Conservation (phyloP, 2,113 vertebrate genomes). For the Chunga burmeisteri region DNA sequence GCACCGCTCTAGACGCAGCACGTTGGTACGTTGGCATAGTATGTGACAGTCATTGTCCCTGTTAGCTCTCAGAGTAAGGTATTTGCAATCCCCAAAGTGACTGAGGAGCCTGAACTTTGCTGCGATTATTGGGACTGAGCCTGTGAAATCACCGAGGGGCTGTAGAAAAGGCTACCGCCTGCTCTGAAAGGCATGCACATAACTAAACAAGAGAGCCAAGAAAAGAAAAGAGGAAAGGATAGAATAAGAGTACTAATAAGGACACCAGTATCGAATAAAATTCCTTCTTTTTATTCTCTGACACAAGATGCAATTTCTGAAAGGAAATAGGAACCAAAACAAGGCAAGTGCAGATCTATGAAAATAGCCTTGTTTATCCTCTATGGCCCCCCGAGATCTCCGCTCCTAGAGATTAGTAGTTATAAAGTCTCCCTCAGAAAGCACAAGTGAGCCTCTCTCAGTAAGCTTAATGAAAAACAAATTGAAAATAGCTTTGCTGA, state of each 20-base stretch:
- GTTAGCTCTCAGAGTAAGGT: neutral
- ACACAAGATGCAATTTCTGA: neutral
- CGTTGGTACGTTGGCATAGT: neutral
- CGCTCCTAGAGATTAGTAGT: neutral
- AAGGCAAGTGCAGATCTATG: neutral
- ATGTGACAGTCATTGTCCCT: neutral
- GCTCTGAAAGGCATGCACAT: fast-evolving
- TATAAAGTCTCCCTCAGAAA: neutral
- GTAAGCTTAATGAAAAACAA: neutral
- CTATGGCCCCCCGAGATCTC: neutral
- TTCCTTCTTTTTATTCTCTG: neutral
- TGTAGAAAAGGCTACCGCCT: neutral
- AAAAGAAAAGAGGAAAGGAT: neutral
- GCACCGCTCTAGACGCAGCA: neutral
- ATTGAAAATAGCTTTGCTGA: neutral
- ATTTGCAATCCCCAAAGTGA: neutral
- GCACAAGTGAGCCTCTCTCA: neutral
- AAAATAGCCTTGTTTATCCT: neutral
- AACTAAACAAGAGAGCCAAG: neutral
- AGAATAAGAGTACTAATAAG: neutral
- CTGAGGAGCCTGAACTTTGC: neutral
- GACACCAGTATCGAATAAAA: neutral
- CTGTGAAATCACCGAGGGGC: neutral
- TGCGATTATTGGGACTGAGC: neutral
- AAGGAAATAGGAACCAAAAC: neutral